These are phyloP conservation scores for Daphoenositta chrysoptera DNA, from an alignment of 2,113 vertebrate genomes.

Conservation along the genomic window DNA sequence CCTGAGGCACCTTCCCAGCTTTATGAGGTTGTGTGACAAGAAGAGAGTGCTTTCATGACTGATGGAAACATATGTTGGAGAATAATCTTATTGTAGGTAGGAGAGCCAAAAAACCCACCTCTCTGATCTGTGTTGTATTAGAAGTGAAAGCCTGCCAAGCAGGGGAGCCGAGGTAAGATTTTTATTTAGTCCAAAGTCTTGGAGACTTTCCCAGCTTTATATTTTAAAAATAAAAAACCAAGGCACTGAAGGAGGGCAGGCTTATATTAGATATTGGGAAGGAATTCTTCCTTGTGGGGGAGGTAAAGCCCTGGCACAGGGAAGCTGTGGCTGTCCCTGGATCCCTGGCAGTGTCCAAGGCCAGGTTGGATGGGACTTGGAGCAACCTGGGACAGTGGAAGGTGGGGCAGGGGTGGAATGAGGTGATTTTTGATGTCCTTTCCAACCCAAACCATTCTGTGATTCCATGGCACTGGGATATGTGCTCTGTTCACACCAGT, in stretches of 20 bases:
- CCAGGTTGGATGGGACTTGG: neutral
- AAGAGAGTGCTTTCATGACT: neutral
- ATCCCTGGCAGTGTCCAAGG: neutral
- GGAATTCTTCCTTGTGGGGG: fast-evolving
- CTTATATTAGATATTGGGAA: neutral
- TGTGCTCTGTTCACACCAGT: neutral
- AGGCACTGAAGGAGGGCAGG: neutral
- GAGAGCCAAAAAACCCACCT: neutral
- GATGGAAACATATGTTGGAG: neutral
- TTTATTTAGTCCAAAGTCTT: slow-evolving; percentile 7
- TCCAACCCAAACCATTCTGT: neutral
- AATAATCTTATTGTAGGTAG: neutral
- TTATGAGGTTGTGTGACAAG: neutral
- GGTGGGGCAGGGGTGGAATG: neutral
- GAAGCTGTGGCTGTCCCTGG: neutral
- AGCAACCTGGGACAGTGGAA: neutral
- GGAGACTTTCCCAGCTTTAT: neutral
- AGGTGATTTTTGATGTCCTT: neutral
- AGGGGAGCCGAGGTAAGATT: neutral
- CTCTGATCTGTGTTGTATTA: neutral
- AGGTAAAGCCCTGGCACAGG: neutral
- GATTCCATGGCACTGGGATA: neutral
- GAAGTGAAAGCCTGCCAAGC: slow-evolving; percentile 1
- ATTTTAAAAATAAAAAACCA: neutral
- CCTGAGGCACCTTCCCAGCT: neutral